A percentile compares a stretch with the other conserved stretches of the same genome.
These are phyloP conservation scores for Etheostoma spectabile DNA, from an alignment of 2,113 vertebrate genomes.

Conservation along the genomic window DNA sequence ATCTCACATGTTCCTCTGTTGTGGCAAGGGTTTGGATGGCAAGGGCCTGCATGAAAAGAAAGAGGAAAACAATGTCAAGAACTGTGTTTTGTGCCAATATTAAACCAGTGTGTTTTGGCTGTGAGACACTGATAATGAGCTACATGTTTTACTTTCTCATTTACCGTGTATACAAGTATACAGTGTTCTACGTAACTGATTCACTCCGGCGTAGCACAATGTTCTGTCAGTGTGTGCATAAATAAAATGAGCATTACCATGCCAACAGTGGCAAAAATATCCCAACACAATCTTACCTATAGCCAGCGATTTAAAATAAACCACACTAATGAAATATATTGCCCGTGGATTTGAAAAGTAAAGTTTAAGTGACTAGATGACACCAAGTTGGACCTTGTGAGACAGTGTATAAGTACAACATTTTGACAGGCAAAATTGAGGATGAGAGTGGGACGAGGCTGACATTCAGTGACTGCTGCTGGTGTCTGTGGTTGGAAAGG, in stretches of 20 bases:
- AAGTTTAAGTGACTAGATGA: conserved; percentile 33
- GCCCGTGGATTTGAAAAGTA: not conserved
- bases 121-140: conserved; percentile 2
- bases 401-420: conserved; percentile 15
- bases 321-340: not conserved
- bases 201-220: not conserved
- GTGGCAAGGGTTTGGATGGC: conserved; percentile 97
- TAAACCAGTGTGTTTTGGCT: not conserved
- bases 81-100: not conserved
- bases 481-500: conserved; percentile 55
- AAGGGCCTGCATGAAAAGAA: conserved; percentile 87
- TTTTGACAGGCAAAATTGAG: conserved; percentile 33
- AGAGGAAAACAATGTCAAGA: conserved; percentile 1
- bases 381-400: conserved; percentile 3
- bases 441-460: conserved; percentile 24
- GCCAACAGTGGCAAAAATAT: not conserved
- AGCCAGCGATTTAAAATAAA: conserved; percentile 1
- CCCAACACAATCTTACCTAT: not conserved
- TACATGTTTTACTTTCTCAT: not conserved
- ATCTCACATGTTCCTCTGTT: conserved; percentile 96
- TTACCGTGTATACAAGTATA: conserved; percentile 15
- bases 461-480: conserved; percentile 39
- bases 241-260: conserved; percentile 11
- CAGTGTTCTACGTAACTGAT: conserved; percentile 9
- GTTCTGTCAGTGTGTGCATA: conserved; percentile 6